Conservation (phyloP, 2,113 vertebrate species). For the Austrofundulus limnaeus region DNA sequence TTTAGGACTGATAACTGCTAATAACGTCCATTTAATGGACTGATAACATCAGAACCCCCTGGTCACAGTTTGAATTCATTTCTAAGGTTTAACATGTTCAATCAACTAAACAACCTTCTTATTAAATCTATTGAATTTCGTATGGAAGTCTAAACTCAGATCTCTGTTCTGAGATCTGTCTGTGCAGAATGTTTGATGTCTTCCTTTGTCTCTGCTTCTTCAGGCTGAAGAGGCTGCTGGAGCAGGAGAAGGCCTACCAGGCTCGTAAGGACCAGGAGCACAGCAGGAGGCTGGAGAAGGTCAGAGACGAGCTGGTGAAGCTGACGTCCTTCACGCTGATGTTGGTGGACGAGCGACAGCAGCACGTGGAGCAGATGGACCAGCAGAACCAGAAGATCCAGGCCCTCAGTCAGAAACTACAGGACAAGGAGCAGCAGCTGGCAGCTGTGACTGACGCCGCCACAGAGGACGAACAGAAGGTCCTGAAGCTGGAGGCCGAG, state of each 20-base stretch:
- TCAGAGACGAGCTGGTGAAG: slow-evolving; percentile 89
- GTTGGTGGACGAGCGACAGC: slow-evolving; percentile 95
- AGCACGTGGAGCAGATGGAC: slow-evolving; percentile 90
- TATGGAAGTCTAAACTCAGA: no score
- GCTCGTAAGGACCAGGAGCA: slow-evolving; percentile 91
- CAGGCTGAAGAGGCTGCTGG: slow-evolving; percentile 92
- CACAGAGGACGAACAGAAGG: slow-evolving; percentile 88
- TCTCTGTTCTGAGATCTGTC: no score
- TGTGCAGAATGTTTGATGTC: background rate
- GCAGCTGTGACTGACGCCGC: slow-evolving; percentile 72
- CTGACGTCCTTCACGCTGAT: slow-evolving; percentile 96
- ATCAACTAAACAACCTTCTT: no score
- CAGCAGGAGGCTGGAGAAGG: slow-evolving; percentile 83
- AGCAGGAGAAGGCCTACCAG: slow-evolving; percentile 94
- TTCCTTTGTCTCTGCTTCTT: slow-evolving; percentile 46
- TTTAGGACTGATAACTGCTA: no score
- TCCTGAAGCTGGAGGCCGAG: slow-evolving; percentile 87
- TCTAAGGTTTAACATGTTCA: no score
- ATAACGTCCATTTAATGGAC: no score
- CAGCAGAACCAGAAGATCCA: slow-evolving; percentile 90
- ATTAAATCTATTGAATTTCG: no score
- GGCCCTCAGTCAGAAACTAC: slow-evolving; percentile 87
- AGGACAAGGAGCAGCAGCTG: slow-evolving; percentile 87
- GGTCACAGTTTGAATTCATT: no score
- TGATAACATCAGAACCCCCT: no score